A percentile compares a stretch with the other conserved stretches of the same genome.
phyloP scores from a whole-genome alignment of 1,140 invertebrate species.

The Drosophila carrolli region DNA sequence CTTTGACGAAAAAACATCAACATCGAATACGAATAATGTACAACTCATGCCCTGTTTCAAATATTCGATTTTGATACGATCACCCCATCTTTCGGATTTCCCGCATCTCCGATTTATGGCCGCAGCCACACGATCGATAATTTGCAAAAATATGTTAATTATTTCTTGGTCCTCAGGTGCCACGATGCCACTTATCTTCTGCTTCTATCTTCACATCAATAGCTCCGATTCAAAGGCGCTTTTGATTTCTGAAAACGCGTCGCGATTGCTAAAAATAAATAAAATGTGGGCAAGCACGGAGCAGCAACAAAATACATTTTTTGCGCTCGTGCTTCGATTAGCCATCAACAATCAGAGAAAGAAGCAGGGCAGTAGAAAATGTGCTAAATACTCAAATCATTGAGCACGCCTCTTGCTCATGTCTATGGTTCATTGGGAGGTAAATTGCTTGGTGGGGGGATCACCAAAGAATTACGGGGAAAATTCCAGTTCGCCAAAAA shows the following conservation, averaged over 20 bases:
- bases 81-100: slow-evolving; percentile 15
- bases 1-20: slow-evolving; percentile 24
- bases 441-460: neutral
- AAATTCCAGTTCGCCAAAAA: slow-evolving; percentile 18
- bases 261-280: slow-evolving; percentile 68
- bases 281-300: slow-evolving; percentile 52
- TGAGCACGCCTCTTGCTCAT: slow-evolving; percentile 52
- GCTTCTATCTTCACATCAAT: slow-evolving; percentile 6
- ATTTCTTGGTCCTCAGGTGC: slow-evolving; percentile 28
- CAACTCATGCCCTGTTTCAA: slow-evolving; percentile 24
- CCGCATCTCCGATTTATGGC: slow-evolving; percentile 54
- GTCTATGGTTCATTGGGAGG: slow-evolving; percentile 25
- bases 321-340: slow-evolving; percentile 62
- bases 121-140: slow-evolving; percentile 43
- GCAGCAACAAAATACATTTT: slow-evolving; percentile 32
- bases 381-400: slow-evolving; percentile 59
- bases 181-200: slow-evolving; percentile 1
- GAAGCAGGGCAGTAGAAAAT: slow-evolving; percentile 40
- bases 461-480: neutral
- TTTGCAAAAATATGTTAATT: slow-evolving; percentile 76
- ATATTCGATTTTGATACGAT: slow-evolving; percentile 22
- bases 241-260: slow-evolving; percentile 61
- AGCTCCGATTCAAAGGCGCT: slow-evolving; percentile 6
- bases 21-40: slow-evolving; percentile 11
- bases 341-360: slow-evolving; percentile 16